Evolutionary conservation across 2,113 vertebrate genomes (phyloP).

Genomic region (Calyptommatus sinebrachiatus): DNA sequence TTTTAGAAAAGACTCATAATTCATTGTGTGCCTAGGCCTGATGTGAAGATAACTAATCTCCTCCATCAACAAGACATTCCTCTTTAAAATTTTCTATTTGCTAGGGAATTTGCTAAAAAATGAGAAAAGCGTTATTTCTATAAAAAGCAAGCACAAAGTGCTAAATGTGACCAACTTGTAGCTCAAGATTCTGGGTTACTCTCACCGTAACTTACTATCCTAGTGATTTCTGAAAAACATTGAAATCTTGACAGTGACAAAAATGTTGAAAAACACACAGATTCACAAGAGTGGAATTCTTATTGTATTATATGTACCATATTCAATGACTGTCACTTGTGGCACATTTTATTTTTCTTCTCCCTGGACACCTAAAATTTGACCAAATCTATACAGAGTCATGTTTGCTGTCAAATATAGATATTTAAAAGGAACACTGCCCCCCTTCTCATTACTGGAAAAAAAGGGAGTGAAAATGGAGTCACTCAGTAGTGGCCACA

Average conservation of each 20-base stretch:
- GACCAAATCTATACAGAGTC: no score
- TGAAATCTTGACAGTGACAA: background rate
- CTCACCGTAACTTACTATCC: background rate
- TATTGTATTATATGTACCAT: background rate
- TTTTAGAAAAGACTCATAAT: background rate
- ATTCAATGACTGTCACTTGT: background rate
- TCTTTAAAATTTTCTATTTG: constrained; percentile 20
- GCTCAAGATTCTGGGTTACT: background rate
- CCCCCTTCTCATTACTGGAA: no score
- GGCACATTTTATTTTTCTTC: no score
- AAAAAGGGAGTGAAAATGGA: no score
- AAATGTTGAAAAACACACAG: background rate
- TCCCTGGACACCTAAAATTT: no score
- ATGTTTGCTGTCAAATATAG: no score
- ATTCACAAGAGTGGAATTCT: background rate
- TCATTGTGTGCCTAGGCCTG: constrained; percentile 2
- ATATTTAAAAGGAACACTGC: background rate
- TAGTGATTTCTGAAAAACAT: background rate
- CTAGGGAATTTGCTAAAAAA: constrained; percentile 21
- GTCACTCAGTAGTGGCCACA: no score
- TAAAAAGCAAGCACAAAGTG: background rate
- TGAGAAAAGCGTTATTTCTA: constrained; percentile 27
- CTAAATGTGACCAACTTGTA: background rate
- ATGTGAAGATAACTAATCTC: constrained; percentile 16
- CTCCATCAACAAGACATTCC: constrained; percentile 10